A percentile compares a stretch with the other conserved stretches of the same genome.
Conservation (phyloP, 64 coral and sea anemone species). For the Catalaphyllia jardinei region DNA sequence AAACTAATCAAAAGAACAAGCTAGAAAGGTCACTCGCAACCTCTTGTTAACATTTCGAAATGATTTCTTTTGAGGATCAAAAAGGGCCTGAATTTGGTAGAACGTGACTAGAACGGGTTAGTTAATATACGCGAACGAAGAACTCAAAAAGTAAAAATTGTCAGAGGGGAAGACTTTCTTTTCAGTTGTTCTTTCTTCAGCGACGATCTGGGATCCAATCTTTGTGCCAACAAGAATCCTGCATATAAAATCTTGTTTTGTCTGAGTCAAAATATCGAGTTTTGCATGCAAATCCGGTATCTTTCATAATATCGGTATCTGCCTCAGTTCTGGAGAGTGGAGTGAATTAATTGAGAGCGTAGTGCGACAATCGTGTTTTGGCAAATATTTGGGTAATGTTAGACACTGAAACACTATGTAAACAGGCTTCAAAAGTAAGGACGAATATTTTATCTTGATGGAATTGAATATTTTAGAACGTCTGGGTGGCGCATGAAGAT, state of each 20-base stretch:
- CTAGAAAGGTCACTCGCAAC: too few relatives aligned
- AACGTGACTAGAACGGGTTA: too few relatives aligned
- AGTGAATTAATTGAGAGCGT: background rate
- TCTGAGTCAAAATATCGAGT: background rate
- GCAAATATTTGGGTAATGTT: conserved; percentile 7
- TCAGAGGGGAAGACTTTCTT: too few relatives aligned
- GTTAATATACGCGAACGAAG: too few relatives aligned
- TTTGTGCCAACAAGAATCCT: background rate
- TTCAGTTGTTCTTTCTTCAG: too few relatives aligned
- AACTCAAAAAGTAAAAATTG: too few relatives aligned
- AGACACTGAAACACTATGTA: background rate
- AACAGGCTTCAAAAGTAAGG: background rate
- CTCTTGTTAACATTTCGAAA: too few relatives aligned
- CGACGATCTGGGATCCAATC: too few relatives aligned
- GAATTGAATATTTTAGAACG: background rate
- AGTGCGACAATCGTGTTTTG: background rate
- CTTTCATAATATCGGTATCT: background rate
- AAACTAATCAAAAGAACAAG: too few relatives aligned
- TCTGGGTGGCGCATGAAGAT: background rate
- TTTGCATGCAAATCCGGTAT: background rate
- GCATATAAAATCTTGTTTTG: conserved; percentile 2
- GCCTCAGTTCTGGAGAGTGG: background rate
- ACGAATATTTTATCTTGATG: background rate
- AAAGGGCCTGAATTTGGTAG: too few relatives aligned
- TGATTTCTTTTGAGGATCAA: too few relatives aligned